A percentile compares a stretch with the other conserved stretches of the same genome.
Evolutionary conservation across 1,140 invertebrate species (phyloP).

Genomic region (Plectrocnemia conspersa): DNA sequence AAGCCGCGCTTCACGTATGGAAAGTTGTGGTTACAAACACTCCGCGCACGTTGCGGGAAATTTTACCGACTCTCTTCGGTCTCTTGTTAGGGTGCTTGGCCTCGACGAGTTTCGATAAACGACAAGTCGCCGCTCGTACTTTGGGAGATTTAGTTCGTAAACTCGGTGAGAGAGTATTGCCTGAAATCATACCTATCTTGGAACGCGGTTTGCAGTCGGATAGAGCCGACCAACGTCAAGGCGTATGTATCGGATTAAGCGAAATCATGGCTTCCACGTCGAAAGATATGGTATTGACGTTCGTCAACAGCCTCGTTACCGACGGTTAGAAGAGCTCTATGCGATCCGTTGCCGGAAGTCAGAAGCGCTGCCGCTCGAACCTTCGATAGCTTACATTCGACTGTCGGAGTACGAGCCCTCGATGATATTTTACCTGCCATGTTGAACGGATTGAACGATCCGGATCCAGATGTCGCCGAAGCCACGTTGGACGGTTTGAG

Average conservation of each 20-base stretch:
- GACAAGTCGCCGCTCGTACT: constrained; percentile 92
- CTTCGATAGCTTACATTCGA: constrained; percentile 92
- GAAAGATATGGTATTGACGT: constrained; percentile 88
- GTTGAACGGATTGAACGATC: constrained; percentile 77
- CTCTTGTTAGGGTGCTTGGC: constrained; percentile 89
- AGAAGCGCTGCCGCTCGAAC: constrained; percentile 91
- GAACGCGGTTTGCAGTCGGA: constrained; percentile 89
- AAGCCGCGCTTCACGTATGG: constrained; percentile 97
- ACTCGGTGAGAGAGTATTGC: constrained; percentile 93
- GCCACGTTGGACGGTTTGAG: constrained; percentile 89
- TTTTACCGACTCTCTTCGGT: constrained; percentile 90
- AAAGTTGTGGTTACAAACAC: constrained; percentile 97
- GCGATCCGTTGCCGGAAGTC: constrained; percentile 90
- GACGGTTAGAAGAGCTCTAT: constrained; percentile 90
- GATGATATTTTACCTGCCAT: constrained; percentile 95
- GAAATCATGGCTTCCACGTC: constrained; percentile 98
- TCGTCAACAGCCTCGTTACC: constrained; percentile 95
- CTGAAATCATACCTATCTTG: constrained; percentile 97
- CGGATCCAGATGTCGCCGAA: constrained; percentile 68
- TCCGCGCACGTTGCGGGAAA: constrained; percentile 92
- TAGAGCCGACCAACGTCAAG: constrained; percentile 88
- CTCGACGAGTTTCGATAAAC: constrained; percentile 91
- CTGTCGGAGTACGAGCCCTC: constrained; percentile 89
- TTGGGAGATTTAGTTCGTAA: constrained; percentile 96
- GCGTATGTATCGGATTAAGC: constrained; percentile 95